Percentiles rank a stretch among this genome's conserved stretches.
phyloP scores from a whole-genome alignment of 2,888 invertebrate genomes.

The Leucozona laternaria region DNA sequence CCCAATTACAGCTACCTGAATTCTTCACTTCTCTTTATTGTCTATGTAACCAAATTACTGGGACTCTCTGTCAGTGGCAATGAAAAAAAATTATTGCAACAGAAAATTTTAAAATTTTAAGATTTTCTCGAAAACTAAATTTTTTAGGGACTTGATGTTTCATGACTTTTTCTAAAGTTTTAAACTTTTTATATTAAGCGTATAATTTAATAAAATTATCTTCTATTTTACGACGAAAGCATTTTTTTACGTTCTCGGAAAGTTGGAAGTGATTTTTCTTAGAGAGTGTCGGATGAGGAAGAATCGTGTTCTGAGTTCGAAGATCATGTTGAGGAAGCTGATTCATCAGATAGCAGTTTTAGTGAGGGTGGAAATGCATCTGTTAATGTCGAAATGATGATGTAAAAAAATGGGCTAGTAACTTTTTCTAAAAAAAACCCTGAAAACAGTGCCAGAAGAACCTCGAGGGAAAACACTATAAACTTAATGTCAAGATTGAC shows the following conservation, averaged over 20 bases:
- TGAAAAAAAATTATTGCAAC: too few species aligned
- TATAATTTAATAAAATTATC: background rate
- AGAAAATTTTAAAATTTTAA: too few species aligned
- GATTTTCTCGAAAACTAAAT: too few species aligned
- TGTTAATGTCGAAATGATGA: background rate
- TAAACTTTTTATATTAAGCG: background rate
- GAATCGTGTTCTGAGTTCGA: constrained; percentile 16
- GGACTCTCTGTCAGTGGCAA: too few species aligned
- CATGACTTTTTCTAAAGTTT: background rate
- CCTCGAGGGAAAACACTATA: constrained; percentile 7
- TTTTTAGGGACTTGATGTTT: background rate
- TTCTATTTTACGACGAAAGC: too few species aligned
- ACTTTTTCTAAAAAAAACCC: constrained; percentile 3
- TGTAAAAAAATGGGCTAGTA: constrained; percentile 3
- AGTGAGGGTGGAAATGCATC: background rate
- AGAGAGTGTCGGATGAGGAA: too few species aligned
- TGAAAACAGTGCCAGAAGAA: background rate
- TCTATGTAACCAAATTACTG: too few species aligned
- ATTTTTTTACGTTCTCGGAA: background rate
- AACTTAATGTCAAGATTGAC: constrained; percentile 1
- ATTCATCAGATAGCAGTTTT: constrained; percentile 1
- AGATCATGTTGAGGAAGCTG: constrained; percentile 9
- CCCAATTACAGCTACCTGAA: too few species aligned
- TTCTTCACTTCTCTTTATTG: too few species aligned
- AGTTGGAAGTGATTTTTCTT: background rate